Percentiles rank a stretch among this genome's conserved stretches.
Evolutionary conservation across 2,113 vertebrate genomes (phyloP).

Genomic region (Chaenogobius annularis): DNA sequence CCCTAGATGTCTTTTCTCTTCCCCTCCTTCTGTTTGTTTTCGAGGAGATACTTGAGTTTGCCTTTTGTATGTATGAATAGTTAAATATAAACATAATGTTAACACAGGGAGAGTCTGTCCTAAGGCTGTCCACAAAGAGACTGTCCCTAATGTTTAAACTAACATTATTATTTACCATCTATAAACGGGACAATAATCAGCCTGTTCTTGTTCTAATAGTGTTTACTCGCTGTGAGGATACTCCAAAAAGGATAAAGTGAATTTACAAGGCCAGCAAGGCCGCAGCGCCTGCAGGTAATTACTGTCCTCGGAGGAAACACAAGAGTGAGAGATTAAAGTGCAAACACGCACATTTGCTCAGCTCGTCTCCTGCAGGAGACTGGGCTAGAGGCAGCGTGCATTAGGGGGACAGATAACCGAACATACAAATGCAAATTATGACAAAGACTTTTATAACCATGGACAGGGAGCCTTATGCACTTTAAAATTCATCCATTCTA

Average conservation of each 20-base stretch:
- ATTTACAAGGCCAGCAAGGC: conserved; percentile 36
- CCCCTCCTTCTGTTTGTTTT: background rate
- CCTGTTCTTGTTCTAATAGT: conserved; percentile 1
- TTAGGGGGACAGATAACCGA: conserved; percentile 4
- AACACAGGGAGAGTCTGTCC: conserved; percentile 4
- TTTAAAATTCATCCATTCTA: background rate
- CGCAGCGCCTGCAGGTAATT: conserved; percentile 49
- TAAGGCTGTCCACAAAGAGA: conserved; percentile 10
- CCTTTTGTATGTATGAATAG: background rate
- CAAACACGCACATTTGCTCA: conserved; percentile 37
- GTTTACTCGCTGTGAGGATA: conserved; percentile 21
- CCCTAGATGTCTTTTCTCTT: background rate
- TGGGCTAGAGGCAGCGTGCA: conserved; percentile 34
- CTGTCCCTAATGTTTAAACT: conserved; percentile 7
- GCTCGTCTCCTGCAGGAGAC: conserved; percentile 23
- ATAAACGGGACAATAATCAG: background rate
- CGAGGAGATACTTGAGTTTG: background rate
- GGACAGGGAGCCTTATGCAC: background rate
- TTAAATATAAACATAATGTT: background rate
- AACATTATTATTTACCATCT: conserved; percentile 6
- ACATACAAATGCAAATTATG: conserved; percentile 12
- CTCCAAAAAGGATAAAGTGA: conserved; percentile 26
- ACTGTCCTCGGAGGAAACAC: conserved; percentile 27
- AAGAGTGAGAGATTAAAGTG: conserved; percentile 24
- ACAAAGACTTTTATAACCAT: conserved; percentile 6